These are phyloP conservation scores for Adelphocoris suturalis DNA, from an alignment of 2,888 invertebrate species.

Conservation along the genomic window DNA sequence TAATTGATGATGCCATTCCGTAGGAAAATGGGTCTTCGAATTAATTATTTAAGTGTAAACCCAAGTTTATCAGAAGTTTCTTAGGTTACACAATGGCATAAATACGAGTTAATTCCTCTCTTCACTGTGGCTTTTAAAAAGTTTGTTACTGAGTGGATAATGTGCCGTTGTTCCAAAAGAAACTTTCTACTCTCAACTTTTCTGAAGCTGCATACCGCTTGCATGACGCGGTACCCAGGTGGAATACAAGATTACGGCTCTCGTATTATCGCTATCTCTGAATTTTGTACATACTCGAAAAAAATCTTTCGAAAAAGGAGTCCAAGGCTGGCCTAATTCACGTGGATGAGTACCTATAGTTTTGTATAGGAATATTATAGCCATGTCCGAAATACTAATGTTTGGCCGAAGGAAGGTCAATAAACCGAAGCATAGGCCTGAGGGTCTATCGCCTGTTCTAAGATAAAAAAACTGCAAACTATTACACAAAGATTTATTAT, in stretches of 20 bases:
- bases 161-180: not conserved
- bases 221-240: not conserved
- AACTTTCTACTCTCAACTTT: constrained; percentile 43
- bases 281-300: not conserved
- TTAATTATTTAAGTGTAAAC: not conserved
- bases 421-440: no score
- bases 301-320: not conserved
- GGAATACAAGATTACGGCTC: constrained; percentile 13
- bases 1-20: no score
- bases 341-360: not conserved
- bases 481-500: no score
- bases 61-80: not conserved
- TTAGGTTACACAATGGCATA: not conserved
- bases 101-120: not conserved
- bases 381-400: no score
- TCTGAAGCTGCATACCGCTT: constrained; percentile 18
- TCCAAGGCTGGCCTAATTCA: not conserved
- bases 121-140: constrained; percentile 10
- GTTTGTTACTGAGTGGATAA: not conserved
- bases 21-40: not conserved
- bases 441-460: no score
- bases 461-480: no score
- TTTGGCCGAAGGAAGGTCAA: no score
- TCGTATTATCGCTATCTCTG: constrained; percentile 29
- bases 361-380: no score